phyloP scores from a whole-genome alignment of 2,113 vertebrate genomes.

The Corydoras maculifer region DNA sequence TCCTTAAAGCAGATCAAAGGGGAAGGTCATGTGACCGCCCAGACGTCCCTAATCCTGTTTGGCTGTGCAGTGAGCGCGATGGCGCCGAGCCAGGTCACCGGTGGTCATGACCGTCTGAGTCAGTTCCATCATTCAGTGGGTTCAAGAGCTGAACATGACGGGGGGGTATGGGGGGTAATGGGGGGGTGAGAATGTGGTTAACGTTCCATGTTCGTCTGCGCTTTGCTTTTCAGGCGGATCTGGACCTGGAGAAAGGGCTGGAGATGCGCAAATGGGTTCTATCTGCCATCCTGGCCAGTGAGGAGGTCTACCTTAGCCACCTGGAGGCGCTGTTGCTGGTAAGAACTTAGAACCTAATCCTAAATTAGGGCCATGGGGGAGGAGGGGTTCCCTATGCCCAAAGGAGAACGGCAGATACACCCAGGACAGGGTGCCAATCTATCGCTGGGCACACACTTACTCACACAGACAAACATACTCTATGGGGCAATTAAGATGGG shows the following conservation, averaged over 20 bases:
- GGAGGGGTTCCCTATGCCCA: too few species aligned
- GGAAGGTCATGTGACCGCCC: not conserved
- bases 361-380: too few species aligned
- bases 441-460: too few species aligned
- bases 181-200: too few species aligned
- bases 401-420: too few species aligned
- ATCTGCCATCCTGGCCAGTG: conserved; percentile 91
- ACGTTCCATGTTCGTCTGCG: too few species aligned
- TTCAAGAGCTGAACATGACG: too few species aligned
- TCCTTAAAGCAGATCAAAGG: not conserved
- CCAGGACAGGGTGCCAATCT: too few species aligned
- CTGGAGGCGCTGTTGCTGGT: conserved; percentile 94
- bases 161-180: too few species aligned
- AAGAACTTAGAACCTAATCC: conserved; percentile 42
- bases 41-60: not conserved
- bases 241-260: conserved; percentile 92
- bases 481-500: too few species aligned
- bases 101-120: conserved; percentile 15
- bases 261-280: conserved; percentile 98
- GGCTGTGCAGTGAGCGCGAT: not conserved
- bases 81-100: not conserved
- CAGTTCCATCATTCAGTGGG: not conserved
- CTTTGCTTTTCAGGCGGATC: conserved; percentile 70
- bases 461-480: too few species aligned
- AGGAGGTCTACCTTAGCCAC: conserved; percentile 93